Evolutionary conservation across 2,797 vertebrate genomes (phyloP).

Genomic region (Gobionotothen gibberifrons): DNA sequence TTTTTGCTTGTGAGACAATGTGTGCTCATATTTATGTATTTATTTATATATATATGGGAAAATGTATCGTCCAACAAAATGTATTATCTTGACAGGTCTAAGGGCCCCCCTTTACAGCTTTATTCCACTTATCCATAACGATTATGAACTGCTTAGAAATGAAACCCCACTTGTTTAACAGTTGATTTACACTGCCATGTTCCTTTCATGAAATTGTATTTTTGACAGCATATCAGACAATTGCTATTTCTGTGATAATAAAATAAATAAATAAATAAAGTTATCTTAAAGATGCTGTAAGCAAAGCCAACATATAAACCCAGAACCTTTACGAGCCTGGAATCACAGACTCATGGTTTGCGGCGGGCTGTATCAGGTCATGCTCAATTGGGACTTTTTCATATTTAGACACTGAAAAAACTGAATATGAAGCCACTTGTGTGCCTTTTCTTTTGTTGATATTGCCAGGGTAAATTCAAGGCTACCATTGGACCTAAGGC

Average conservation of each 20-base stretch:
- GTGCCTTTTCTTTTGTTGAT: conserved; percentile 15
- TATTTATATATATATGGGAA: no score
- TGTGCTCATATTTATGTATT: no score
- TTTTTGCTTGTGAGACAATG: no score
- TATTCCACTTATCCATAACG: background rate
- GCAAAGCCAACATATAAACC: conserved; percentile 8
- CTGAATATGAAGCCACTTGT: conserved; percentile 49
- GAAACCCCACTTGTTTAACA: background rate
- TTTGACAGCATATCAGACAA: conserved; percentile 3
- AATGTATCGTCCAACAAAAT: no score
- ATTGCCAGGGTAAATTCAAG: conserved; percentile 55
- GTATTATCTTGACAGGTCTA: no score
- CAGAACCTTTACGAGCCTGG: conserved; percentile 20
- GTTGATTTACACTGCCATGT: no score
- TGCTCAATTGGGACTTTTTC: conserved; percentile 43
- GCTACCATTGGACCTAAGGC: conserved; percentile 59
- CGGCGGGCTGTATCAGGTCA: conserved; percentile 34
- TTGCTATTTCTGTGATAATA: conserved; percentile 2
- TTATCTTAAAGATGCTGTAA: conserved; percentile 1
- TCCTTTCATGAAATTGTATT: no score
- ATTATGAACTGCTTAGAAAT: background rate
- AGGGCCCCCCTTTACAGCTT: background rate
- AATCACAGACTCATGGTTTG: conserved; percentile 31
- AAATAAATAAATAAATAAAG: no score
- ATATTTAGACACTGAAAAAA: conserved; percentile 24